Conservation (phyloP, 2,797 vertebrate genomes). For the Buphagus erythrorhynchus region DNA sequence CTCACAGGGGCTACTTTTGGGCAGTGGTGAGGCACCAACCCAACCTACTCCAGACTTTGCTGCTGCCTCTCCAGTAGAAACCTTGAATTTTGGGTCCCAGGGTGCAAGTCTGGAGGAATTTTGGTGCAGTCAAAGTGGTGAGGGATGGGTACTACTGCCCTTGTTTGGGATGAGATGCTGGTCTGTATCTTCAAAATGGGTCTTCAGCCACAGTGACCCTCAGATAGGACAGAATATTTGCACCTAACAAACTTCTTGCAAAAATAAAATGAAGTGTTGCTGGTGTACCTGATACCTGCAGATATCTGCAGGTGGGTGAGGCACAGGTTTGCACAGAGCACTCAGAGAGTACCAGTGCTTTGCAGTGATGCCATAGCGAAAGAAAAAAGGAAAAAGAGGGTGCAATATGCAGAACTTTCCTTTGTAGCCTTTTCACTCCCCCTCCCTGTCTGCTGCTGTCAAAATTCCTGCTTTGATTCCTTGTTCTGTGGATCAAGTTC, state of each 20-base stretch:
- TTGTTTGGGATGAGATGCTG: not conserved
- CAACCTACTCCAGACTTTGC: not conserved
- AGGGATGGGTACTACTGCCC: not conserved
- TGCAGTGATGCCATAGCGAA: not conserved
- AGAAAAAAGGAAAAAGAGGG: not conserved
- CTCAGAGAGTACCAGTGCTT: not conserved
- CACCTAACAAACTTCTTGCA: not conserved
- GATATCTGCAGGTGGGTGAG: not conserved
- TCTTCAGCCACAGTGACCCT: not conserved
- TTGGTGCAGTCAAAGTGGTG: not conserved
- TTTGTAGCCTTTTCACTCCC: not conserved
- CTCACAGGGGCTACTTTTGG: not conserved
- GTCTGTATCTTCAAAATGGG: not conserved
- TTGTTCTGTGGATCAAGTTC: not conserved
- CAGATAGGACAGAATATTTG: not conserved
- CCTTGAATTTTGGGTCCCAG: not conserved
- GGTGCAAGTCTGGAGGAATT: not conserved
- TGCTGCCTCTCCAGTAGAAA: not conserved
- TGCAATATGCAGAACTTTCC: not conserved
- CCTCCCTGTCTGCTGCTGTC: not conserved
- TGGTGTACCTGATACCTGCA: not conserved
- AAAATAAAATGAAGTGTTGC: not conserved
- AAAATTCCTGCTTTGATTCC: not conserved
- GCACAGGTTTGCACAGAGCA: not conserved
- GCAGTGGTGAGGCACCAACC: not conserved